Evolutionary conservation across 1,140 invertebrate genomes (phyloP), one percentile per base, ranked within the genome.

Genomic region (Frieseomelitta varia): DNA sequence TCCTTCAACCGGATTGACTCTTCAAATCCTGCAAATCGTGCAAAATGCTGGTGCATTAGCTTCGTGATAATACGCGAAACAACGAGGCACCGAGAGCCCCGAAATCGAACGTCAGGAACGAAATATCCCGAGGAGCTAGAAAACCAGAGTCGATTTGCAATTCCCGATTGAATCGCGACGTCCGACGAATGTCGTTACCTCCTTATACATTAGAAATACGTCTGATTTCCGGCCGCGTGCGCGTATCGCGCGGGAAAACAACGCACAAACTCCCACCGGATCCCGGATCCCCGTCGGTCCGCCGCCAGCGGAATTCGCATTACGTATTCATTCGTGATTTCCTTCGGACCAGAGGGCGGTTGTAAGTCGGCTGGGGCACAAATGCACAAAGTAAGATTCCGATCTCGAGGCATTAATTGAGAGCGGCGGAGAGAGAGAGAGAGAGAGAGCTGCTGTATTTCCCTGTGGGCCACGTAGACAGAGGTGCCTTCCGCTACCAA

Each of bases 261-360:
- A 74, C 67, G 19, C 63, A 53, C 30, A 30, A 30, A 30, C 34
- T n/a, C 27, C 11, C 19, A 6, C 65, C 65, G 63, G 79, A 39
- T 84, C 53, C 34, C 68, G 74, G 39, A 39, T 39, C 39, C 39
- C 39, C 39, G 39, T 39, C 39, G 39, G n/a, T 6, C 10, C 11
- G 56, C 55, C n/a, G 27, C 15, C 47, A 17, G 15, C 34, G 19
- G 74, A n/a, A 34, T 55, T 21, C 19, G 71, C 90, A 94, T 94
- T 94, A 94, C 91, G 88, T 94, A 94, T 94, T 93, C 93, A 94
- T 93, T 94, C 91, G 90, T 91, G 90, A 94, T 93, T 94, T 93
- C 80, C 85, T 89, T 81, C 72, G 51, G 34, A 65, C 83, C n/a
- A 11, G 39, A 17, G 10, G 30, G 51, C 53, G n/a, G 72, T 61